These are phyloP conservation scores for Danionella cerebrum DNA, from an alignment of 2,113 vertebrate species.

Conservation along the genomic window DNA sequence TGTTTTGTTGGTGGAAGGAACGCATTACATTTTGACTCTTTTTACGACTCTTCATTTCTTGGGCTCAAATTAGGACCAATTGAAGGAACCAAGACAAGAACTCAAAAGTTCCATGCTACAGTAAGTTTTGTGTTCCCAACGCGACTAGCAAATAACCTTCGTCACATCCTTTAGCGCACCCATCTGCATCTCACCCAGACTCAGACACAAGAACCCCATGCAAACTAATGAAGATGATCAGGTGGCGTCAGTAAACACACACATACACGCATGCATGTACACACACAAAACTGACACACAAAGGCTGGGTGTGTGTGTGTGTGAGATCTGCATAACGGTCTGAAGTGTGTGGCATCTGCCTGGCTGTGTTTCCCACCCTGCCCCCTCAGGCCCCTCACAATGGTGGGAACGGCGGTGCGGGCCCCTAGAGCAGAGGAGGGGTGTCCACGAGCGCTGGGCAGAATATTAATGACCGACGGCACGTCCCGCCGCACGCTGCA, in stretches of 20 bases:
- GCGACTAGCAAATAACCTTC: neutral
- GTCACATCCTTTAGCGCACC: neutral
- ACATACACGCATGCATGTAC: no score
- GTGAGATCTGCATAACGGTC: slow-evolving; percentile 46
- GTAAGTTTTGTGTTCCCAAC: no score
- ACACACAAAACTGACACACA: slow-evolving; percentile 30
- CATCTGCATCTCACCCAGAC: slow-evolving; percentile 34
- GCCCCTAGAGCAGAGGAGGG: slow-evolving; percentile 44
- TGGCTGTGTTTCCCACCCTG: slow-evolving; percentile 43
- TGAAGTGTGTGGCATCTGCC: slow-evolving; percentile 41
- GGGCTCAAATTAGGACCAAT: no score
- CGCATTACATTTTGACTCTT: no score
- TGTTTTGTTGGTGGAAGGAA: no score
- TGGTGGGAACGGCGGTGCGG: slow-evolving; percentile 40
- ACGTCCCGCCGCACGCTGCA: slow-evolving; percentile 37
- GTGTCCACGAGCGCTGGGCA: slow-evolving; percentile 36
- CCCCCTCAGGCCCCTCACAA: slow-evolving; percentile 40
- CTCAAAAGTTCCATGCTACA: no score
- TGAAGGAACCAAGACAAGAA: no score
- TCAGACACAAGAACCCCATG: slow-evolving; percentile 22
- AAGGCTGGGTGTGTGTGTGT: slow-evolving; percentile 22
- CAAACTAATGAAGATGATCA: slow-evolving; percentile 43
- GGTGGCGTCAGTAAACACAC: slow-evolving; percentile 35
- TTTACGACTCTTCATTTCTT: no score
- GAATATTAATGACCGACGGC: slow-evolving; percentile 43